A percentile compares a stretch with the other conserved stretches of the same genome.
Conservation (phyloP, 2,797 vertebrate species). For the Sitta carolinensis region DNA sequence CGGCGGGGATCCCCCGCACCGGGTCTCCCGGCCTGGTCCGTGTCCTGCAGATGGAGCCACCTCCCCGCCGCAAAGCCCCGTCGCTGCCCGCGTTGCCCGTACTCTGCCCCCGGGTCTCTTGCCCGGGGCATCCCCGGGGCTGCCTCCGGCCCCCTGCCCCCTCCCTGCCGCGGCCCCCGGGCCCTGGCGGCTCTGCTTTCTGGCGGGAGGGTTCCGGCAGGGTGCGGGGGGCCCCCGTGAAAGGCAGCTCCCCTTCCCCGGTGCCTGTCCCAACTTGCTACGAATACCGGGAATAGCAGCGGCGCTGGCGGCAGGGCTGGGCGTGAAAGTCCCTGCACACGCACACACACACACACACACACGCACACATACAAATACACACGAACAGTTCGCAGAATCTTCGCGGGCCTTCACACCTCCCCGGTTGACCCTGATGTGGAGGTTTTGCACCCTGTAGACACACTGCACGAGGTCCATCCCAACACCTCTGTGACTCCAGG, state of each 20-base stretch:
- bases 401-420: background rate
- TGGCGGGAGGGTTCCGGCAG: background rate
- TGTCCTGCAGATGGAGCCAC: constrained; percentile 63
- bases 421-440: background rate
- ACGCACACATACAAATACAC: accelerated
- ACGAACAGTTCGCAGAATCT: background rate
- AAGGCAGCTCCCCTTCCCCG: background rate
- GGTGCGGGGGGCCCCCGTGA: background rate
- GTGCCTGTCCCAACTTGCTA: constrained; percentile 42
- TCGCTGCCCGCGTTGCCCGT: background rate
- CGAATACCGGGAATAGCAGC: constrained; percentile 34
- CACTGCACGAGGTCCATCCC: accelerated
- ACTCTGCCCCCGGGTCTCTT: background rate
- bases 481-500: accelerated
- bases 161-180: background rate
- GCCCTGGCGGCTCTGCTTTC: background rate
- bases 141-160: background rate
- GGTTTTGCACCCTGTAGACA: background rate
- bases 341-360: accelerated
- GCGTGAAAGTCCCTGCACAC: background rate
- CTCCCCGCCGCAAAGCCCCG: background rate
- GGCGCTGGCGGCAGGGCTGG: background rate
- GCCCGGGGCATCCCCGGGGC: background rate
- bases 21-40: background rate
- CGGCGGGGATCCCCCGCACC: background rate